Evolutionary conservation across 53 echinoderm and acorn worm genomes (phyloP), one percentile per base, ranked within the genome.

Genomic region (Arbacia lixula): DNA sequence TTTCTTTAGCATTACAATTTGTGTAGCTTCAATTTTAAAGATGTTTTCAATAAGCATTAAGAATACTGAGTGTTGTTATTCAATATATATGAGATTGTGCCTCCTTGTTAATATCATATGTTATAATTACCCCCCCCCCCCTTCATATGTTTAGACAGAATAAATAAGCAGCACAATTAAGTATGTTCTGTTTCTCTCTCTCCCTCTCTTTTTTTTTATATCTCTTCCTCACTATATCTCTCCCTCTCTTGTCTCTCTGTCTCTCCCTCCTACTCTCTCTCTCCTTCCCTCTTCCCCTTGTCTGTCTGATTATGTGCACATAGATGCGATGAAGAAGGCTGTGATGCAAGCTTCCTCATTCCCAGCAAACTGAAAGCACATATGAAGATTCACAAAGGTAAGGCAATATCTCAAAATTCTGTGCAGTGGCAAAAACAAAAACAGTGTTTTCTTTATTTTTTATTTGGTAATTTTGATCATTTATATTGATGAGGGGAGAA

Each of bases 251-350:
- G 26, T 57, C 36, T 6, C 20, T 26, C 12, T 58, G 65, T 84
- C 2, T 38, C 12, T 66, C n/a, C 21, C 58, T 58, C 41, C 1
- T 24, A n/a, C 2, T n/a, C n/a, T n/a, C n/a, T n/a, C n/a, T n/a
- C n/a, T n/a, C n/a, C n/a, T n/a, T 34, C 71, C 14, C 14, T 46
- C 49, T 46, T 14, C 14, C 8, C 49, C 8, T 8, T 46, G 9
- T 10, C 9, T 46, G 8, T 46, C 49, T 46, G 14, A 5, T 57
- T 57, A 5, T 57, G 16, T 57, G 16, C 14, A 39, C 28, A 19
- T 40, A 97, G 98, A 60, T 97, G 98, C 90, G 90, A 94, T 37
- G 83, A 92, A 76, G 90, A 97, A 55, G 98, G 94, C 1, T 97
- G 98, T 75, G 90, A 63, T 10, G 86, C 88, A 11, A 76, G 86